Evolutionary conservation across 2,797 vertebrate species (phyloP).

Genomic region (Anas capensis): DNA sequence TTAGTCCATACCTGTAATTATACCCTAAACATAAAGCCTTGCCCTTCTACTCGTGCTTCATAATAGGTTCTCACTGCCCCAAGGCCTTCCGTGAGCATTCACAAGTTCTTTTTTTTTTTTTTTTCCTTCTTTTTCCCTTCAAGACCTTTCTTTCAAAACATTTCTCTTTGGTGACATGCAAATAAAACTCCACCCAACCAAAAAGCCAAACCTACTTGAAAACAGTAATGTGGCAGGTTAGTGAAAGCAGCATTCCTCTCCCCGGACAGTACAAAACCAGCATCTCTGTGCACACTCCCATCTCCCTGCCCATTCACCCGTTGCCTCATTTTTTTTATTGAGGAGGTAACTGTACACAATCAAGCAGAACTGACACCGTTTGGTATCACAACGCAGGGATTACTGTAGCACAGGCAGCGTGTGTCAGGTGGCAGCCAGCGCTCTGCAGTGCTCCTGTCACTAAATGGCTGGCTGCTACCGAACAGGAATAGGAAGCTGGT

Average conservation of each 20-base stretch:
- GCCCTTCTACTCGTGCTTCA: neutral
- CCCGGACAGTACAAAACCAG: rapidly evolving
- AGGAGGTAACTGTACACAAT: neutral
- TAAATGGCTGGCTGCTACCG: neutral
- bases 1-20: neutral
- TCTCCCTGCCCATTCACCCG: neutral
- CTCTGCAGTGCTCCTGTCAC: neutral
- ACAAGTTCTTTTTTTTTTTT: neutral
- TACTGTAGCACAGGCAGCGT: neutral
- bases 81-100: neutral
- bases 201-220: neutral
- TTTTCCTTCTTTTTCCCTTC: neutral
- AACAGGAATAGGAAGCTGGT: neutral
- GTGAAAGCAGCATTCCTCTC: neutral
- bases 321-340: neutral
- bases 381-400: rapidly evolving
- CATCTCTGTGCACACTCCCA: rapidly evolving
- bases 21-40: neutral
- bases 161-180: neutral
- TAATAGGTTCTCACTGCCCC: neutral
- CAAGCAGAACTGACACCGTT: neutral
- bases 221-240: neutral
- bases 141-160: neutral
- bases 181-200: neutral
- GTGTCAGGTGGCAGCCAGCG: neutral